A percentile compares a stretch with the other conserved stretches of the same genome.
phyloP scores from a whole-genome alignment of 2,888 invertebrate genomes.

The Hesperia comma region DNA sequence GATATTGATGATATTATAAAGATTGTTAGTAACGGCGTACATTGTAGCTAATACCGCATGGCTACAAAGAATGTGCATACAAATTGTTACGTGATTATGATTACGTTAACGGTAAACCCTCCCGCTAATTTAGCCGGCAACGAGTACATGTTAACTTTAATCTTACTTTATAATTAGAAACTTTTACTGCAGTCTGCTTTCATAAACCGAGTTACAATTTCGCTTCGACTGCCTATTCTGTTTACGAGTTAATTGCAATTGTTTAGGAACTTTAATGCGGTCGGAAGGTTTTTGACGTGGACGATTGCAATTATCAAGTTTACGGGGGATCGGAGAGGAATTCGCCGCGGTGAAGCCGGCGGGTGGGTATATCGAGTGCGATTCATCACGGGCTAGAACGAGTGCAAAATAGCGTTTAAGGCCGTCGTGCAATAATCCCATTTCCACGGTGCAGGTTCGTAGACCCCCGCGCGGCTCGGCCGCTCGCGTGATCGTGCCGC shows the following conservation, averaged over 20 bases:
- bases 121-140: conserved; percentile 47
- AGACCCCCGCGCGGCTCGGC: conserved; percentile 60
- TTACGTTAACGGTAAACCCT: conserved; percentile 44
- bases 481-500: conserved; percentile 62
- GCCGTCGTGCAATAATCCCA: conserved; percentile 75
- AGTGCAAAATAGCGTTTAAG: conserved; percentile 70
- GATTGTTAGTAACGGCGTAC: background rate
- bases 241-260: conserved; percentile 32
- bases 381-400: conserved; percentile 57
- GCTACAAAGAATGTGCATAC: conserved; percentile 26
- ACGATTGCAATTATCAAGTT: conserved; percentile 6
- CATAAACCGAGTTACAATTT: conserved; percentile 23
- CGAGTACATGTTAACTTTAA: conserved; percentile 48
- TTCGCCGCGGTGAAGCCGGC: conserved; percentile 40
- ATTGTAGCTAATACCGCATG: conserved; percentile 1
- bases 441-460: conserved; percentile 76
- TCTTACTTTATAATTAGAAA: conserved; percentile 55
- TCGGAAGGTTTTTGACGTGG: conserved; percentile 15
- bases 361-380: conserved; percentile 42
- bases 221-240: conserved; percentile 23
- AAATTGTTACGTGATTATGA: conserved; percentile 50
- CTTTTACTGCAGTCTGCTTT: conserved; percentile 49
- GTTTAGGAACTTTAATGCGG: conserved; percentile 1
- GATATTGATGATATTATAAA: background rate
- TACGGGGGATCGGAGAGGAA: conserved; percentile 37